Conservation (phyloP, 2,797 vertebrate genomes). For the Sebastes cheni region DNA sequence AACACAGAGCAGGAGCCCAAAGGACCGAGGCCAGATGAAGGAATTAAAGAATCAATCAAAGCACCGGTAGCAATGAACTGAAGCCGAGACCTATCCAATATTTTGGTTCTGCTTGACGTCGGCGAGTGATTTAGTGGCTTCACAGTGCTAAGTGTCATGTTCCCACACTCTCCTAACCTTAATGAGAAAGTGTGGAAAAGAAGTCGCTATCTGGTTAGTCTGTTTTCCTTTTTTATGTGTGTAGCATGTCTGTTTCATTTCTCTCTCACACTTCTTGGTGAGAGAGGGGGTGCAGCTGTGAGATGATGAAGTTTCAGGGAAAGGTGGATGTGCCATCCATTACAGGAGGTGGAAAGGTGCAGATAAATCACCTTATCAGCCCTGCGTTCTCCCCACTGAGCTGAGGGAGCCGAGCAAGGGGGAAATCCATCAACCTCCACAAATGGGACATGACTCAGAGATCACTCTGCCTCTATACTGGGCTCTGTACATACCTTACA, state of each 20-base stretch:
- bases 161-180: slow-evolving; percentile 52
- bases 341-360: slow-evolving; percentile 81
- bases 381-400: slow-evolving; percentile 80
- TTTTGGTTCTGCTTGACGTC: slow-evolving; percentile 58
- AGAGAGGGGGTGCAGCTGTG: slow-evolving; percentile 59
- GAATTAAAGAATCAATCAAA: slow-evolving; percentile 70
- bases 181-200: slow-evolving; percentile 65
- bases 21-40: slow-evolving; percentile 61
- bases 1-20: slow-evolving; percentile 48
- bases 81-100: slow-evolving; percentile 56
- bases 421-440: slow-evolving; percentile 84
- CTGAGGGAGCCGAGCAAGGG: slow-evolving; percentile 76
- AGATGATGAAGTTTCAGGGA: slow-evolving; percentile 84
- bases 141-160: slow-evolving; percentile 58
- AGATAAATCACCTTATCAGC: slow-evolving; percentile 87
- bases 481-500: slow-evolving; percentile 64
- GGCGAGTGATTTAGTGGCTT: slow-evolving; percentile 64
- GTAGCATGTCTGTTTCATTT: slow-evolving; percentile 68
- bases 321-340: slow-evolving; percentile 85
- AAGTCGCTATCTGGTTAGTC: slow-evolving; percentile 49
- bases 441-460: slow-evolving; percentile 80
- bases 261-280: slow-evolving; percentile 46
- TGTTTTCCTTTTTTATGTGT: slow-evolving; percentile 51
- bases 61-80: slow-evolving; percentile 44
- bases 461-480: slow-evolving; percentile 71